Percentiles rank a stretch among this genome's conserved stretches.
phyloP scores from a whole-genome alignment of 2,113 vertebrate species.

The Jacana jacana region DNA sequence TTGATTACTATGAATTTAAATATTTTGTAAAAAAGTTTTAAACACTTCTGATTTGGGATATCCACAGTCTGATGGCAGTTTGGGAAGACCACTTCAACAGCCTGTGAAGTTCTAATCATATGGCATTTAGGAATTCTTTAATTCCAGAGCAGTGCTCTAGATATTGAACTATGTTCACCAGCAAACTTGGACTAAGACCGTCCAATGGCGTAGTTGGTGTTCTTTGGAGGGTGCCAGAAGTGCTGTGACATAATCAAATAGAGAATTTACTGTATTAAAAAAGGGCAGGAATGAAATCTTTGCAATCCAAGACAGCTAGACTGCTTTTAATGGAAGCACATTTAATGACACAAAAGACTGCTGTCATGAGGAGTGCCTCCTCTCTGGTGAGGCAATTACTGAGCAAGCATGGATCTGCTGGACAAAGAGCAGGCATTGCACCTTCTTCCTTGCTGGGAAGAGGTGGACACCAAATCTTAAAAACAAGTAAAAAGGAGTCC shows the following conservation, averaged over 20 bases:
- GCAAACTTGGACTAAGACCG: neutral
- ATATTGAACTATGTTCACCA: neutral
- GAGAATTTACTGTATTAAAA: neutral
- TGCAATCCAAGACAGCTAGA: neutral
- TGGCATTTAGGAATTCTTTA: neutral
- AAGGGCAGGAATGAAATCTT: neutral
- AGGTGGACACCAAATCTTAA: neutral
- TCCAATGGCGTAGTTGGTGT: neutral
- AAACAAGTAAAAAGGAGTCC: neutral
- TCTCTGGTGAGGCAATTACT: neutral
- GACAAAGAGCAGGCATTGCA: neutral
- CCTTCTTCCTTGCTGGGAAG: neutral
- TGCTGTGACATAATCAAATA: neutral
- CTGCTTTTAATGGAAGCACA: neutral
- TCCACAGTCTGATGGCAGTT: neutral
- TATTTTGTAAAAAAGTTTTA: neutral
- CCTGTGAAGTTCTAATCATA: neutral
- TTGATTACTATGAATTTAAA: neutral
- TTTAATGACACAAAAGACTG: neutral
- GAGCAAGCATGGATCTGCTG: neutral
- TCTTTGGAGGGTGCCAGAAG: no score
- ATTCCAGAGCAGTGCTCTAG: neutral
- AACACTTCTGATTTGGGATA: neutral
- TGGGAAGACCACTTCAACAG: neutral
- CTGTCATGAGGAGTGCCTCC: neutral